Conservation (phyloP, 2,113 vertebrate genomes). For the Trinectes maculatus region DNA sequence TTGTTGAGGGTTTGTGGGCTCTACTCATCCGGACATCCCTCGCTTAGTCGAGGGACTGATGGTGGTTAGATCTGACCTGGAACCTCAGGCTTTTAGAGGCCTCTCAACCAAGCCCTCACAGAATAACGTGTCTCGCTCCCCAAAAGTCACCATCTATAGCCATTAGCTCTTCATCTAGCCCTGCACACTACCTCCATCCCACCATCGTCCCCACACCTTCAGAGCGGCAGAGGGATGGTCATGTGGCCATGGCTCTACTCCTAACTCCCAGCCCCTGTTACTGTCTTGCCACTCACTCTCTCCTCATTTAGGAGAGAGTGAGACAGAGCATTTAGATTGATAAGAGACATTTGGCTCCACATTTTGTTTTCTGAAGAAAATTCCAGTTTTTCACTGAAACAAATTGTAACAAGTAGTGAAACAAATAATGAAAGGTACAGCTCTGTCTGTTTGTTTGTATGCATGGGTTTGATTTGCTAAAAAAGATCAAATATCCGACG, state of each 20-base stretch:
- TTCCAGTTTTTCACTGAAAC: too few relatives aligned
- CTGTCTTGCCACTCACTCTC: slow-evolving; percentile 43
- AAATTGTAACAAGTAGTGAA: too few relatives aligned
- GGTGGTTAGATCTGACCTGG: slow-evolving; percentile 49
- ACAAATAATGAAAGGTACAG: not conserved
- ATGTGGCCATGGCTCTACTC: slow-evolving; percentile 53
- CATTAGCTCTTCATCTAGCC: slow-evolving; percentile 66
- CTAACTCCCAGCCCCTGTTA: too few relatives aligned
- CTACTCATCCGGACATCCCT: slow-evolving; percentile 64
- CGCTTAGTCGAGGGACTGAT: slow-evolving; percentile 38
- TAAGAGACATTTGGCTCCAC: not conserved
- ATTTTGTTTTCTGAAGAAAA: not conserved
- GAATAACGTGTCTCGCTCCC: slow-evolving; percentile 71
- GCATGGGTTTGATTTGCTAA: not conserved
- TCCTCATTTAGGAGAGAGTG: slow-evolving; percentile 52
- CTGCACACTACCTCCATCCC: slow-evolving; percentile 51
- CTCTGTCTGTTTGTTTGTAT: not conserved
- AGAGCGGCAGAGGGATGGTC: slow-evolving; percentile 49
- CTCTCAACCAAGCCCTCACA: slow-evolving; percentile 44
- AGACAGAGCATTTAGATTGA: slow-evolving; percentile 26
- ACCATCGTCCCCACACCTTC: slow-evolving; percentile 60
- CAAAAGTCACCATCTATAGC: slow-evolving; percentile 64
- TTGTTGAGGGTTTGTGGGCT: slow-evolving; percentile 61
- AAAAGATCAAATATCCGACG: not conserved
- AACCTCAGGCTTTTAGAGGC: slow-evolving; percentile 72